These are phyloP conservation scores for Nansenia antarctica DNA, from an alignment of 2,113 vertebrate species.

Conservation along the genomic window DNA sequence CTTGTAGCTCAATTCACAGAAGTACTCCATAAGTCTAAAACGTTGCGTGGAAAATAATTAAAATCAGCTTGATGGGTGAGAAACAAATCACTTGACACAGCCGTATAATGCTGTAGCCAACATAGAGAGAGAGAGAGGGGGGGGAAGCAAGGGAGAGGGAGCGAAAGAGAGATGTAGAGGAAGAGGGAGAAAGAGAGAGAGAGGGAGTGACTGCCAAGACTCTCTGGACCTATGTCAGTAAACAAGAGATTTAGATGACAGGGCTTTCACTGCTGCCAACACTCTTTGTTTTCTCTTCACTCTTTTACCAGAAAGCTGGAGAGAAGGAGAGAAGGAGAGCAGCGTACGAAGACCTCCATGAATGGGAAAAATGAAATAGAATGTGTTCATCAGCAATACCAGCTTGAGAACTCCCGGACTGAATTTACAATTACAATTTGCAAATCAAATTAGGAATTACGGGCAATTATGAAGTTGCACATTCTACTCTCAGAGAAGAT, in stretches of 20 bases:
- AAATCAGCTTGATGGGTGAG: conserved; percentile 8
- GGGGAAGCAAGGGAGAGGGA: too few relatives aligned
- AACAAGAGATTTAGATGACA: conserved; percentile 40
- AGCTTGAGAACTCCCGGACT: background rate
- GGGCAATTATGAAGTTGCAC: background rate
- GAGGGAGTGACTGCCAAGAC: background rate
- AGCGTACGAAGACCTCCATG: background rate
- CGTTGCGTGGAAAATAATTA: background rate
- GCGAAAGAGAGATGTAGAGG: background rate
- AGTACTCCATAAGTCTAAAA: background rate
- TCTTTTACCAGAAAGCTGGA: conserved; percentile 7
- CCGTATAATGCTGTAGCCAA: background rate
- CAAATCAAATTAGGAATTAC: background rate
- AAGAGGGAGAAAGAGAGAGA: background rate
- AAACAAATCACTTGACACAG: conserved; percentile 38
- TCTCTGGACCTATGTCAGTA: conserved; percentile 17
- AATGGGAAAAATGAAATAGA: background rate
- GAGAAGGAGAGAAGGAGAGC: background rate
- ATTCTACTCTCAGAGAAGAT: background rate
- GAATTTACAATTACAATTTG: background rate
- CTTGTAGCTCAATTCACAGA: background rate
- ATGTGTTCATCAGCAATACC: background rate
- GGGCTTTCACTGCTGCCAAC: conserved; percentile 31
- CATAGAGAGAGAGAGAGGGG: background rate
- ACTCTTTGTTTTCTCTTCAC: conserved; percentile 16